Base-by-base conservation (phyloP, 1,140 invertebrate species). In the Armadillidium nasatum region DNA sequence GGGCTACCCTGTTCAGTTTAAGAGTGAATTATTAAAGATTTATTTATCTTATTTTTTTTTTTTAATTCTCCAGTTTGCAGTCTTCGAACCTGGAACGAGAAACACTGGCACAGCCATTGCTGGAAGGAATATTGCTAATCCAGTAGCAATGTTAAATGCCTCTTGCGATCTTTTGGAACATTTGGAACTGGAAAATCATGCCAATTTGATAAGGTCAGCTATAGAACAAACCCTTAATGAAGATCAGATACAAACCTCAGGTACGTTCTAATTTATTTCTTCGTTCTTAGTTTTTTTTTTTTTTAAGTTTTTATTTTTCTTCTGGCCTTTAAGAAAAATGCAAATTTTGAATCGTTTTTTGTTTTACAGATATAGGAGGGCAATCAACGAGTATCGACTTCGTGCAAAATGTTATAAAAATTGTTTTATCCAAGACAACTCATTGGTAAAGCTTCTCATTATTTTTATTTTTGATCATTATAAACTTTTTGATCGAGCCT, bases 81-180 rank as follows among this genome's bases (percentile, higher is more conserved):
- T 97, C 10, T 96, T 96, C 83, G 94, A 96, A 83, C 93, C 93
- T n/a, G 95, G 95, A 45, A 97, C 95, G 45, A 89, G 95, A 82
- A 97, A 97, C 84, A 97, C 95, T 45, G 95, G 95, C 72, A 94
- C 93, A 46, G 89, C 91, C 0, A 94, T 97, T 81, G 94, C 94
- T 72, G 95, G 95, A 71, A 96, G 95, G 84, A 97, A 99, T 85
- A 91, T 98, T 71, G 97, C 97, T 0, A 99, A 99, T 86, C 98
- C 98, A 0, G 91, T 96, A 75, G 96, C 95, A 0, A 97, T 98
- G 92, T 86, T 98, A 73, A 94, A 95, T 85, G 93, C 94, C 6
- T 90, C 93, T 43, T 90, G 94, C 44, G 95, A 98, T 85, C 92
- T 99, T 90, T 86, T 99, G 77, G 89, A 94, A 82, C 94, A 98